Evolutionary conservation across 2,888 invertebrate species (phyloP), one percentile per base, ranked within the genome.

Genomic region (Aphidoletes aphidimyza): DNA sequence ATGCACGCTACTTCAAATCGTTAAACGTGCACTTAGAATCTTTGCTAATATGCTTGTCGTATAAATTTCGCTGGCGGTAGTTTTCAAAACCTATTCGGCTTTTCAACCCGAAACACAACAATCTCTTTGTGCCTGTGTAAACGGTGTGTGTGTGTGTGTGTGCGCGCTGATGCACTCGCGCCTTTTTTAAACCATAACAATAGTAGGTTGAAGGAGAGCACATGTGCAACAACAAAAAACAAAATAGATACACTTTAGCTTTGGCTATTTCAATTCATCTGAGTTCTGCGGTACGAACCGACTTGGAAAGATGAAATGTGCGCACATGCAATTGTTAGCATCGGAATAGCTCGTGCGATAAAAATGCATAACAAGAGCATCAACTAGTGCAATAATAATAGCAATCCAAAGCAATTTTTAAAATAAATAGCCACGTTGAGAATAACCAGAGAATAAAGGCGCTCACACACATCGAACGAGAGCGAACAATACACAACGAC

Each of bases 1-100:
- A 19, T 14, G 47, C 17, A 14, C 30, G 69, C 69, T 69, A 69
- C 69, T 69, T 69, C 69, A 69, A 69, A 69, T 69, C 69, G 69
- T 69, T 69, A 69, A 69, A 69, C 69, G 69, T 69, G 69, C 69
- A 69, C 69, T 69, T 69, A 14, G 14, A 69, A 69, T 69, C 69
- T 69, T n/a, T 69, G 26, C 30, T 69, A 69, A 69, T 69, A 30
- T 30, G 69, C 69, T 39, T 69, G 69, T 69, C 69, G 69, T 69
- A 69, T 69, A 69, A 69, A 69, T 69, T 54, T 30, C 14, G 30
- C 69, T 69, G 69, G 69, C 69, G 69, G 69, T 34, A 30, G 69
- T 69, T 69, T 69, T 69, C 2, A 26, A 69, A 26, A 30, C 69
- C n/a, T n/a, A n/a, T n/a, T n/a, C 9, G 54, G 54, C 22, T 22